Evolutionary conservation across 2,888 invertebrate genomes (phyloP).

Genomic region (Clostera curtula): DNA sequence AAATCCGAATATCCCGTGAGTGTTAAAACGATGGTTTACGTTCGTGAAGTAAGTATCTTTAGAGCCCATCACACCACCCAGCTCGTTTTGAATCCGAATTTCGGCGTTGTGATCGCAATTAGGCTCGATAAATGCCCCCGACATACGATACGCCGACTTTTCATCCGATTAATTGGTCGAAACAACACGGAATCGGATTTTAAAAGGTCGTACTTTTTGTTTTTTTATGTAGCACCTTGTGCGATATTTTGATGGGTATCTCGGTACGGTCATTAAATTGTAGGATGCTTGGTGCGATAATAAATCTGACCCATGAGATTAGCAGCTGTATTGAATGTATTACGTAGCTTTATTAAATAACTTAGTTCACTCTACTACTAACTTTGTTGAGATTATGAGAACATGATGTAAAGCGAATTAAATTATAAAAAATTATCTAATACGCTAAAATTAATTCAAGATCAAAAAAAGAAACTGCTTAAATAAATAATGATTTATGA

Average conservation of each 20-base stretch:
- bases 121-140: conserved; percentile 64
- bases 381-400: too few species aligned
- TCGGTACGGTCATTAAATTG: conserved; percentile 20
- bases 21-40: conserved; percentile 24
- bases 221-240: conserved; percentile 55
- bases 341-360: too few species aligned
- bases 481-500: too few species aligned
- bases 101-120: conserved; percentile 64
- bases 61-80: conserved; percentile 54
- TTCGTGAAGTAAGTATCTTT: conserved; percentile 33
- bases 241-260: conserved; percentile 41
- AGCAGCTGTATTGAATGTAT: too few species aligned
- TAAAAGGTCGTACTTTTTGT: conserved; percentile 52
- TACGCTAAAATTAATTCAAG: too few species aligned
- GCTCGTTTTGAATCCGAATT: conserved; percentile 42
- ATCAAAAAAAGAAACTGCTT: too few species aligned
- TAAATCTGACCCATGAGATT: conserved; percentile 7
- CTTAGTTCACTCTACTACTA: too few species aligned
- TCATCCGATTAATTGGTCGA: conserved; percentile 60
- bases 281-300: conserved; percentile 16
- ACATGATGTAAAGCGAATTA: too few species aligned
- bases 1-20: conserved; percentile 21
- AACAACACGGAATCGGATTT: conserved; percentile 55
- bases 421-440: too few species aligned
- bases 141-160: conserved; percentile 53